Percentiles rank a stretch among this genome's conserved stretches.
Evolutionary conservation across 1,140 invertebrate species (phyloP).

Genomic region (Magallana ariakensis): DNA sequence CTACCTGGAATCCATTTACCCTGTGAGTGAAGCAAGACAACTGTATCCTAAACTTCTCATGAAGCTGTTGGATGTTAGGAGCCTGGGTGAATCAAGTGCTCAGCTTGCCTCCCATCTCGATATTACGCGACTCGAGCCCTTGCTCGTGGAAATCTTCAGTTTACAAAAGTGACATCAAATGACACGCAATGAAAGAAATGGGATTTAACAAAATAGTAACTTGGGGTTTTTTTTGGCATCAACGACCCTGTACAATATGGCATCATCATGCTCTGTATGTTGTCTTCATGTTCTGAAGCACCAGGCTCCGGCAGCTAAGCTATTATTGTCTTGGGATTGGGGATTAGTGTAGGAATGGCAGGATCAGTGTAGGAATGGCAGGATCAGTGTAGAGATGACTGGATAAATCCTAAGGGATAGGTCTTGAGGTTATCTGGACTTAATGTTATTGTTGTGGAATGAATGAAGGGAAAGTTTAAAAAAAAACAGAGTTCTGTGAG

Average conservation of each 20-base stretch:
- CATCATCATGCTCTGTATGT: conserved; percentile 17
- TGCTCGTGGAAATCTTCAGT: conserved; percentile 74
- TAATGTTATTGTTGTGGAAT: not conserved
- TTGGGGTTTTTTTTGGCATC: not conserved
- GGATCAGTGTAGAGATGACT: not conserved
- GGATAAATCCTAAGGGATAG: not conserved
- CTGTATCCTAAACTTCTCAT: conserved; percentile 92
- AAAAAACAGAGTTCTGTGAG: not conserved
- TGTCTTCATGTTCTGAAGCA: conserved; percentile 34
- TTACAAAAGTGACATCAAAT: conserved; percentile 65
- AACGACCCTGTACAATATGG: conserved; percentile 34
- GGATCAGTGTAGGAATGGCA: not conserved
- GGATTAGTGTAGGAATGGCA: not conserved
- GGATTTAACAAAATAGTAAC: not conserved
- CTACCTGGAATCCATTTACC: conserved; percentile 91
- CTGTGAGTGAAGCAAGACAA: conserved; percentile 86
- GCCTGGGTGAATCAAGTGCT: conserved; percentile 71
- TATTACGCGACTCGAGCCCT: conserved; percentile 71
- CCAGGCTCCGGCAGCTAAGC: conserved; percentile 29
- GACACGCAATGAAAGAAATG: not conserved
- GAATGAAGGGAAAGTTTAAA: not conserved
- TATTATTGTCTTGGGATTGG: conserved; percentile 23
- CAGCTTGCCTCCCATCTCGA: conserved; percentile 71
- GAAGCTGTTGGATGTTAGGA: conserved; percentile 87
- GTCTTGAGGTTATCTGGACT: not conserved